Base-by-base conservation (phyloP, 2,888 invertebrate species). In the Incurvaria masculella region DNA sequence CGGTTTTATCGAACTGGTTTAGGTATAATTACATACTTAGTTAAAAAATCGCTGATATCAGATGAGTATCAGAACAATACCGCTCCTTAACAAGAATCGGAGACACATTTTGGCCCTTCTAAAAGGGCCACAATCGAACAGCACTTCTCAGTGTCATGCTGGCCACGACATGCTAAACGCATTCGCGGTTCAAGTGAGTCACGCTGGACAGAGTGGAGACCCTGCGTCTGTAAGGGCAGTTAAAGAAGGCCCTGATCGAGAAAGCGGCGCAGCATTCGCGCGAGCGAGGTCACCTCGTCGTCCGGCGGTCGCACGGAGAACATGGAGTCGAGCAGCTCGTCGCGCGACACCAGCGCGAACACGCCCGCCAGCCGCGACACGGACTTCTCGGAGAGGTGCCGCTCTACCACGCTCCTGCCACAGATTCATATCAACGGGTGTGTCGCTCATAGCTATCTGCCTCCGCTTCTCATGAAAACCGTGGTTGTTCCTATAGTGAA, bases 311-410 rank as follows among this genome's bases (percentile, higher is more conserved):
- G 75, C 1, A 75, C 60, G 6, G 41, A 41, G 62, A 78, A 78
- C 3, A 78, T 57, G 0, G 76, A 66, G 58, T 78, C 78, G 3
- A 78, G 64, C 5, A 78, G 65, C 33, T 76, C 76, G 4, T 66
- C 72, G 21, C 75, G 63, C 0, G 74, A 73, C 0, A 69, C 75
- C 10, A 76, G 62, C 0, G 67, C 60, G 56, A 94, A 93, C 11
- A 94, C 87, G 47, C 86, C 85, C 50, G 92, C 89, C 48, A 93
- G 86, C 2, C 94, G 81, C 2, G 82, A 81, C 38, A 89, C 79
- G 0, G 92, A 91, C 65, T 94, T 94, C 56, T 92, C 92, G 3
- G 93, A 91, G 2, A 94, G 80, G 62, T 94, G 94, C 23, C 86
- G 81, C 59, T 84, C 82, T 45, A 94, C 89, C 38, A 94, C 83